Evolutionary conservation across 1,140 invertebrate species (phyloP).

Genomic region (Helicoverpa zea): DNA sequence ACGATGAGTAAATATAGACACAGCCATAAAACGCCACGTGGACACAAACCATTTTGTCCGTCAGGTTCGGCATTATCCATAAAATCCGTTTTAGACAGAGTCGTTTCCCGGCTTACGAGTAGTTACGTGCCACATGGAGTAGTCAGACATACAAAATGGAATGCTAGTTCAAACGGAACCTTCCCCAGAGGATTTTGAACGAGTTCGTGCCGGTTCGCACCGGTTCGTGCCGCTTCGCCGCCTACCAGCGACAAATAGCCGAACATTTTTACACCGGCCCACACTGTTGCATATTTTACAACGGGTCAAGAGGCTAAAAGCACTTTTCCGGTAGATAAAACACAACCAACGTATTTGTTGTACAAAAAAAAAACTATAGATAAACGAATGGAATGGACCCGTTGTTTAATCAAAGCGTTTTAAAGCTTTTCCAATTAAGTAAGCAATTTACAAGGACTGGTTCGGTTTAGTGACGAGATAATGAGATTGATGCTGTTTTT

Average conservation of each 20-base stretch:
- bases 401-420: conserved; percentile 39
- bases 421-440: conserved; percentile 32
- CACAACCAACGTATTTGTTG: conserved; percentile 31
- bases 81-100: too few relatives aligned
- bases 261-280: conserved; percentile 48
- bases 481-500: conserved; percentile 5
- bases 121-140: not conserved
- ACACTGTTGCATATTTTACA: conserved; percentile 54
- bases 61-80: too few relatives aligned
- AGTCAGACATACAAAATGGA: not conserved
- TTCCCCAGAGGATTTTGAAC: conserved; percentile 14
- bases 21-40: too few relatives aligned
- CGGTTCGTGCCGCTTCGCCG: conserved; percentile 8
- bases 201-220: conserved; percentile 1
- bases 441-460: conserved; percentile 28
- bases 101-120: too few relatives aligned
- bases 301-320: conserved; percentile 51
- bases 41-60: too few relatives aligned
- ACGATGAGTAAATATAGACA: too few relatives aligned
- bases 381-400: conserved; percentile 40
- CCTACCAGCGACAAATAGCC: conserved; percentile 46
- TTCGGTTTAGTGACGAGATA: conserved; percentile 22
- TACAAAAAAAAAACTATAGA: conserved; percentile 41
- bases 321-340: conserved; percentile 58
- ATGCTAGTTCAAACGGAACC: not conserved